A percentile compares a stretch with the other conserved stretches of the same genome.
These are phyloP conservation scores for Psilopsiagon aurifrons DNA, from an alignment of 2,113 vertebrate species.

Conservation along the genomic window DNA sequence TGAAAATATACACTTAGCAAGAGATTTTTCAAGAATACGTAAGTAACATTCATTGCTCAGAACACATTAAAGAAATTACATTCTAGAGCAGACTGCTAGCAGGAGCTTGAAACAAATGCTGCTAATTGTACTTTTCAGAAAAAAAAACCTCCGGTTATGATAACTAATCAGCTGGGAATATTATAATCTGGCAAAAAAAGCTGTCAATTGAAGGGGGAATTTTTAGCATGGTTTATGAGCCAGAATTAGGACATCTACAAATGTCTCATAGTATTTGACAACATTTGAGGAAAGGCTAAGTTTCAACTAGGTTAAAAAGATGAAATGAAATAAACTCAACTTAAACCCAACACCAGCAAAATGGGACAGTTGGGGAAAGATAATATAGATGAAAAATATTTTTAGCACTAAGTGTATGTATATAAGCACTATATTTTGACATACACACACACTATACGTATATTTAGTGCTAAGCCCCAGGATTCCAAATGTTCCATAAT, in stretches of 20 bases:
- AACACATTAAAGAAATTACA: conserved; percentile 41
- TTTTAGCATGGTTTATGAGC: conserved; percentile 41
- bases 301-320: conserved; percentile 20
- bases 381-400: neutral
- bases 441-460: neutral
- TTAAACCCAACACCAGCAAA: neutral
- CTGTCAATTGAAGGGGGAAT: conserved; percentile 35
- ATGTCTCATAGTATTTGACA: neutral
- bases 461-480: neutral
- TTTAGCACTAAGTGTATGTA: neutral
- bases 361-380: neutral
- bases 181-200: conserved; percentile 39
- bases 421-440: neutral
- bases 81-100: neutral
- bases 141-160: neutral
- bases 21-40: neutral
- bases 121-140: conserved; percentile 43
- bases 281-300: neutral
- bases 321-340: neutral
- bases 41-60: neutral
- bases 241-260: conserved; percentile 48
- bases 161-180: conserved; percentile 57
- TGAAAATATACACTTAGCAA: neutral
- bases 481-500: neutral
- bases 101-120: conserved; percentile 27